phyloP scores from a whole-genome alignment of 92 coral and sea anemone genomes.

The Metridium senile region DNA sequence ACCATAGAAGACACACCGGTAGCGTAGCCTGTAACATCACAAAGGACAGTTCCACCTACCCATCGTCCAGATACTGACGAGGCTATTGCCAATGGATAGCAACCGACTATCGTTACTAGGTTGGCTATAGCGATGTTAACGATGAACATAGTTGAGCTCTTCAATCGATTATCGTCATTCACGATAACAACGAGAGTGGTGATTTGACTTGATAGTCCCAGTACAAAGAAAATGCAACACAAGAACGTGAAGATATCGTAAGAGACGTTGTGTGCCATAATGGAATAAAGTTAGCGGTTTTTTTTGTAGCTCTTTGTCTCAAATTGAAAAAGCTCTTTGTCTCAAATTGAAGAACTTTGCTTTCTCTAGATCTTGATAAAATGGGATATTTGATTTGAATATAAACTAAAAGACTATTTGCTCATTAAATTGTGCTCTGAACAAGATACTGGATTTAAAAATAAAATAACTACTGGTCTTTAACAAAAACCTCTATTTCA shows the following conservation, averaged over 20 bases:
- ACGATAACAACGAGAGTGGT: neutral
- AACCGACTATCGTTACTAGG: neutral
- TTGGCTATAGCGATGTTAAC: constrained; percentile 14
- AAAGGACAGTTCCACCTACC: neutral
- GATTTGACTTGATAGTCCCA: neutral
- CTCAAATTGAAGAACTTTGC: too few species aligned
- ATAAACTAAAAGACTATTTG: too few species aligned
- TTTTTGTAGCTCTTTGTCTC: too few species aligned
- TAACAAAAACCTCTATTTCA: too few species aligned
- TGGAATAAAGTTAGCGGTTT: too few species aligned
- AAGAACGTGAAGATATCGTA: constrained; percentile 2
- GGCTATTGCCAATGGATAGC: constrained; percentile 4
- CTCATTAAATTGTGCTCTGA: too few species aligned
- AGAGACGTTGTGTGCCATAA: neutral
- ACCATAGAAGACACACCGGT: neutral
- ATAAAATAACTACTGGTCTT: neutral
- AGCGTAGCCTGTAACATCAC: constrained; percentile 10
- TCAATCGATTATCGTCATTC: neutral
- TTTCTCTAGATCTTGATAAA: too few species aligned
- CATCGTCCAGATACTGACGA: neutral
- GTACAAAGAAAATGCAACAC: neutral
- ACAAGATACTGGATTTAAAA: neutral
- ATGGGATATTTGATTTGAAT: too few species aligned
- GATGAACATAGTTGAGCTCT: neutral
- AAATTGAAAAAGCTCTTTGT: too few species aligned